These are phyloP conservation scores for Trachops cirrhosus DNA, from an alignment of 2,797 vertebrate genomes.

Conservation along the genomic window DNA sequence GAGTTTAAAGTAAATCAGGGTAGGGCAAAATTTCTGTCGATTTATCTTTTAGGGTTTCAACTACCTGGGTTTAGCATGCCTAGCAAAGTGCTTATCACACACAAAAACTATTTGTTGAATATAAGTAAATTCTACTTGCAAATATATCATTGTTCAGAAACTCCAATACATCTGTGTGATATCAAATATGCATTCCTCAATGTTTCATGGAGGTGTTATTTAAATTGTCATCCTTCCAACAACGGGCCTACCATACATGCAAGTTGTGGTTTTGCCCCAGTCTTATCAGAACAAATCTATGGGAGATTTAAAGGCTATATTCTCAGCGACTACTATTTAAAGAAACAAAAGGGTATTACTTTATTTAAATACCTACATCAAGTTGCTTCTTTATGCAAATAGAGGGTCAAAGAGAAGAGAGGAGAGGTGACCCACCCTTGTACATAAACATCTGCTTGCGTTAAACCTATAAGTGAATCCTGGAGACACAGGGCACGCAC, in stretches of 20 bases:
- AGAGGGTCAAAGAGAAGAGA: not conserved
- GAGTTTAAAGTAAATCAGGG: not conserved
- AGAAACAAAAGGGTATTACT: not conserved
- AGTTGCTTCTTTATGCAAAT: not conserved
- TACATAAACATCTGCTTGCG: not conserved
- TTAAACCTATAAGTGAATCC: not conserved
- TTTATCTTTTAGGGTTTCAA: not conserved
- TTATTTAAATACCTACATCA: not conserved
- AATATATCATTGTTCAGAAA: not conserved
- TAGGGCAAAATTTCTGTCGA: not conserved
- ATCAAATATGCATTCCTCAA: not conserved
- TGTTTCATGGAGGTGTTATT: not conserved
- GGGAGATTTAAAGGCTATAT: not conserved
- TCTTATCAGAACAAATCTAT: not conserved
- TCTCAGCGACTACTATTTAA: not conserved
- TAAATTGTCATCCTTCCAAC: not conserved
- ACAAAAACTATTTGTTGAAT: not conserved
- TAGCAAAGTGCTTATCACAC: not conserved
- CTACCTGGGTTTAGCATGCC: not conserved
- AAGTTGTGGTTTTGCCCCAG: not conserved
- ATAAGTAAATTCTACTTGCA: not conserved
- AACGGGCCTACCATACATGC: not conserved
- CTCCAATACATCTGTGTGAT: not conserved
- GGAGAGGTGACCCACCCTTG: not conserved
- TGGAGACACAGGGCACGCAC: not conserved